Conservation (phyloP, 2,797 vertebrate genomes). For the Alexandromys oeconomus region DNA sequence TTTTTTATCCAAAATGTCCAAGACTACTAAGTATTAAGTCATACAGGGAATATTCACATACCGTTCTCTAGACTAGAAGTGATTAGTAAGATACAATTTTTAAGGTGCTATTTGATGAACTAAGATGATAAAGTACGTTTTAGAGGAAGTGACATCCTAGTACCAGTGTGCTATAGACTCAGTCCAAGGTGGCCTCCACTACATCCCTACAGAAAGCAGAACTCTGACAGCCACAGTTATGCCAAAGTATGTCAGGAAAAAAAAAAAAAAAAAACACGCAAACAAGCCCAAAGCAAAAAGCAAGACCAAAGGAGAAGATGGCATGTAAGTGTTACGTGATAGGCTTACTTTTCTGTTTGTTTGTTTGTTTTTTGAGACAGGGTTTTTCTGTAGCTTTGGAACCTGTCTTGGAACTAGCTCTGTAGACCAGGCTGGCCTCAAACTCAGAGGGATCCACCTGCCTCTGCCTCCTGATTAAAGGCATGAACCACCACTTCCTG, state of each 20-base stretch:
- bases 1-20: not conserved
- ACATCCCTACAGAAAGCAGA: not conserved
- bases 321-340: rapidly evolving
- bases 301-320: rapidly evolving
- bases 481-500: too few species aligned
- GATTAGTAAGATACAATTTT: not conserved
- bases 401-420: too few species aligned
- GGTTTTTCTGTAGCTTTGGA: too few species aligned
- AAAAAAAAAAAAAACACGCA: too few species aligned
- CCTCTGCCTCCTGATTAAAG: too few species aligned
- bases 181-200: rapidly evolving
- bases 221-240: rapidly evolving
- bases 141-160: rapidly evolving
- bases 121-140: rapidly evolving
- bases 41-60: not conserved
- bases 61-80: not conserved
- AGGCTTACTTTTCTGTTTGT: too few species aligned
- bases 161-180: rapidly evolving
- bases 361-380: too few species aligned
- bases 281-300: not conserved
- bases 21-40: not conserved
- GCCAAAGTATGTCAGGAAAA: not conserved
- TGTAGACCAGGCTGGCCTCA: too few species aligned
- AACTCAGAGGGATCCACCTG: too few species aligned
- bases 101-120: not conserved